Percentiles rank a stretch among this genome's conserved stretches.
phyloP scores from a whole-genome alignment of 2,113 vertebrate genomes.

The Megaceryle torquata region DNA sequence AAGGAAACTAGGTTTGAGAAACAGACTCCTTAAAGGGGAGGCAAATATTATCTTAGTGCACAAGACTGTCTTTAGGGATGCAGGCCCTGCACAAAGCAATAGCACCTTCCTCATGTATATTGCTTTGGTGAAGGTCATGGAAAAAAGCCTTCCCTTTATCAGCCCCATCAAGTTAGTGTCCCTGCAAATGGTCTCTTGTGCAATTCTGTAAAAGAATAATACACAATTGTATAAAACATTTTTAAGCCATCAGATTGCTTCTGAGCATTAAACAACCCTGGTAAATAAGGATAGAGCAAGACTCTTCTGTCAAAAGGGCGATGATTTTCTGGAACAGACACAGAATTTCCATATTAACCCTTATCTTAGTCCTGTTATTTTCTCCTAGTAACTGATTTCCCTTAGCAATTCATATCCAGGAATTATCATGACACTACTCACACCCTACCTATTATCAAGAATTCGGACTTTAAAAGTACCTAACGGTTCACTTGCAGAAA shows the following conservation, averaged over 20 bases:
- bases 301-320: not conserved
- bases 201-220: not conserved
- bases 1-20: conserved; percentile 3
- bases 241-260: not conserved
- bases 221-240: not conserved
- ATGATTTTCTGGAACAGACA: not conserved
- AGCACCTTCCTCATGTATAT: not conserved
- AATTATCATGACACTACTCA: not conserved
- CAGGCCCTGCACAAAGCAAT: not conserved
- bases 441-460: not conserved
- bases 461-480: not conserved
- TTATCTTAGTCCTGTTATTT: not conserved
- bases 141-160: not conserved
- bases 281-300: not conserved
- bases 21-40: not conserved
- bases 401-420: not conserved
- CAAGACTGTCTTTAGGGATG: not conserved
- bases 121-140: not conserved
- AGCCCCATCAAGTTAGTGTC: not conserved
- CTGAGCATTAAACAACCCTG: not conserved
- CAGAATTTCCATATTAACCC: not conserved
- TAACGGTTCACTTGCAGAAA: not conserved
- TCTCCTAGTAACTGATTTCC: not conserved
- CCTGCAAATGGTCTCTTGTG: not conserved
- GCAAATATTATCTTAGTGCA: not conserved